phyloP scores from a whole-genome alignment of 2,113 vertebrate species.

The Sinocyclocheilus grahami region DNA sequence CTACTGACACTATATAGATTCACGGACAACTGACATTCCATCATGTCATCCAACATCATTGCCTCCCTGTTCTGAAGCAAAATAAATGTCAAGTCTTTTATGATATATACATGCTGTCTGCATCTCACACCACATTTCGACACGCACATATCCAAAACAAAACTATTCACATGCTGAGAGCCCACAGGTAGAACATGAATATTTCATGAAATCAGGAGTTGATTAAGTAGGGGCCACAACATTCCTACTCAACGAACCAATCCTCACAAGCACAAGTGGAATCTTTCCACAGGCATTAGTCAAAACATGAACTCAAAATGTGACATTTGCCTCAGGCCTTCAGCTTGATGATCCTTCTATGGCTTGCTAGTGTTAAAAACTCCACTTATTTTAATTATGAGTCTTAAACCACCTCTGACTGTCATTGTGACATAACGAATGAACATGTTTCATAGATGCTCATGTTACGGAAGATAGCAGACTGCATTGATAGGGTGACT shows the following conservation, averaged over 20 bases:
- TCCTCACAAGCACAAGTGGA: slow-evolving; percentile 44
- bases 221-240: slow-evolving; percentile 65
- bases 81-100: slow-evolving; percentile 48
- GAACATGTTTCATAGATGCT: not conserved
- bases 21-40: not conserved
- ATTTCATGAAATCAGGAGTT: slow-evolving; percentile 75
- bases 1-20: not conserved
- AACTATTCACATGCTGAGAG: slow-evolving; percentile 53
- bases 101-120: slow-evolving; percentile 52
- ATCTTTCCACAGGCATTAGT: slow-evolving; percentile 32
- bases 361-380: not conserved
- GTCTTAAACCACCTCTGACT: not conserved
- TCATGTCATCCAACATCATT: too few relatives aligned
- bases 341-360: not conserved
- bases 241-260: slow-evolving; percentile 60
- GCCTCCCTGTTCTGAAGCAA: not conserved
- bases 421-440: not conserved
- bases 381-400: not conserved
- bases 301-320: slow-evolving; percentile 8
- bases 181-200: slow-evolving; percentile 68
- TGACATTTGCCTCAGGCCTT: slow-evolving; percentile 22
- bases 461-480: not conserved
- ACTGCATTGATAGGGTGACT: slow-evolving; percentile 7
- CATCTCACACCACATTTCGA: slow-evolving; percentile 38
- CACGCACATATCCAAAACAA: slow-evolving; percentile 50